These are phyloP conservation scores for Pristionchus exspectatus DNA, from an alignment of 2,888 invertebrate species.

Conservation along the genomic window DNA sequence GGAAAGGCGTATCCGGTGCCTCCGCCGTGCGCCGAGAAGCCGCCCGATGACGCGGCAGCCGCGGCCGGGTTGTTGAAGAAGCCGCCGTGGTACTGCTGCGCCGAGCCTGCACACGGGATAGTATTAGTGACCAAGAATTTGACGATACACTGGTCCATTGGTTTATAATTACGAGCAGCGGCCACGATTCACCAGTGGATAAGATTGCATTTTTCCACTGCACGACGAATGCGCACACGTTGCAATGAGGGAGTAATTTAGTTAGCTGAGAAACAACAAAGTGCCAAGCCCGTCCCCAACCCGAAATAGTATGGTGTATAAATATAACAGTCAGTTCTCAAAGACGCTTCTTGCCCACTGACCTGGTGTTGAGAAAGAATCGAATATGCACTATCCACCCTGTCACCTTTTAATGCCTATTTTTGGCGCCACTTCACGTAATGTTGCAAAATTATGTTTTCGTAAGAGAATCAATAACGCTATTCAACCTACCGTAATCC, in stretches of 20 bases:
- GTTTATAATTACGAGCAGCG: too few relatives aligned
- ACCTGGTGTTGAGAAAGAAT: neutral
- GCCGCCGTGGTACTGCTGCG: slow-evolving; percentile 40
- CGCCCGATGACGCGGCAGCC: neutral
- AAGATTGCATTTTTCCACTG: too few relatives aligned
- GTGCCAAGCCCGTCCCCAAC: too few relatives aligned
- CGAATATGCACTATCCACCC: neutral
- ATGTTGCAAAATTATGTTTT: neutral
- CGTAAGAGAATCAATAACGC: neutral
- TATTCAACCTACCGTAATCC: neutral
- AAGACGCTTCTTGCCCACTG: neutral
- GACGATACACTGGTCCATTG: too few relatives aligned
- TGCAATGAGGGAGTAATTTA: neutral
- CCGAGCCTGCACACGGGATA: slow-evolving; percentile 23
- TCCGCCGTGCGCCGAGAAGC: slow-evolving; percentile 50
- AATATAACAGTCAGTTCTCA: too few relatives aligned
- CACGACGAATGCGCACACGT: neutral
- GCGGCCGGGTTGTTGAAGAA: neutral
- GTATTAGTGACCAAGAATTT: too few relatives aligned
- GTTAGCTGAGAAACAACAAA: too few relatives aligned
- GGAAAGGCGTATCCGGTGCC: slow-evolving; percentile 63
- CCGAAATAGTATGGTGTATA: too few relatives aligned
- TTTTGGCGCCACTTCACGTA: neutral
- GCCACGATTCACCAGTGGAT: too few relatives aligned
- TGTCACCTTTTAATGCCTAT: neutral